These are phyloP conservation scores for Nyctibius grandis DNA, from an alignment of 2,797 vertebrate genomes.

Conservation along the genomic window DNA sequence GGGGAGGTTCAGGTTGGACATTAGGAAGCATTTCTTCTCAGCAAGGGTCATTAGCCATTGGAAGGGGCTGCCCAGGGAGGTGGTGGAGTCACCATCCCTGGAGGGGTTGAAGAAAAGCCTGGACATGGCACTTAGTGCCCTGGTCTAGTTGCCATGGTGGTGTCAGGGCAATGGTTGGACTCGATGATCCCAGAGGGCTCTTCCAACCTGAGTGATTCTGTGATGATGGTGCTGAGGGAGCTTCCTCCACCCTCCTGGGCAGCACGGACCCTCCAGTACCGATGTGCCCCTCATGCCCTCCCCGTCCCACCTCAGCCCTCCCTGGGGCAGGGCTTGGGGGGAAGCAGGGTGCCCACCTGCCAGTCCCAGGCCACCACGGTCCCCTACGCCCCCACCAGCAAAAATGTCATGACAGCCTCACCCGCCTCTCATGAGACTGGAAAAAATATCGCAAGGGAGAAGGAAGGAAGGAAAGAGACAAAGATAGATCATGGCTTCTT, in stretches of 20 bases:
- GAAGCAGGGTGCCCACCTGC: background rate
- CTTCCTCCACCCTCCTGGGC: rapidly evolving
- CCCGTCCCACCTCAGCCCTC: background rate
- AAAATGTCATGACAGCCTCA: background rate
- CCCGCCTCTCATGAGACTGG: background rate
- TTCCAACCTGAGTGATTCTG: too few species aligned
- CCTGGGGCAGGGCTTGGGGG: background rate
- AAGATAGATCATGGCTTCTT: background rate
- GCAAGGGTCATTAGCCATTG: too few species aligned
- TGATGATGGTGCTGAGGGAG: too few species aligned
- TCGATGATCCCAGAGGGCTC: too few species aligned
- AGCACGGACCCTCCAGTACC: background rate
- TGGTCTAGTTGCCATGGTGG: too few species aligned
- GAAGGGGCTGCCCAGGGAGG: too few species aligned
- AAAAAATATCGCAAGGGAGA: background rate
- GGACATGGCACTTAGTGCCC: too few species aligned
- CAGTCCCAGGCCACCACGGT: background rate
- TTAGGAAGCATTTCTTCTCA: too few species aligned
- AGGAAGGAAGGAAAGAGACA: background rate
- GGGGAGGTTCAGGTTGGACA: too few species aligned
- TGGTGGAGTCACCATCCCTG: too few species aligned
- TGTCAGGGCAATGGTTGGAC: too few species aligned
- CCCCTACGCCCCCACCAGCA: rapidly evolving
- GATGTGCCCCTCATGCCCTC: rapidly evolving
- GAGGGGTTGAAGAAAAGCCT: too few species aligned